These are phyloP conservation scores for Novumbra hubbsi DNA, from an alignment of 2,797 vertebrate species.

Conservation along the genomic window DNA sequence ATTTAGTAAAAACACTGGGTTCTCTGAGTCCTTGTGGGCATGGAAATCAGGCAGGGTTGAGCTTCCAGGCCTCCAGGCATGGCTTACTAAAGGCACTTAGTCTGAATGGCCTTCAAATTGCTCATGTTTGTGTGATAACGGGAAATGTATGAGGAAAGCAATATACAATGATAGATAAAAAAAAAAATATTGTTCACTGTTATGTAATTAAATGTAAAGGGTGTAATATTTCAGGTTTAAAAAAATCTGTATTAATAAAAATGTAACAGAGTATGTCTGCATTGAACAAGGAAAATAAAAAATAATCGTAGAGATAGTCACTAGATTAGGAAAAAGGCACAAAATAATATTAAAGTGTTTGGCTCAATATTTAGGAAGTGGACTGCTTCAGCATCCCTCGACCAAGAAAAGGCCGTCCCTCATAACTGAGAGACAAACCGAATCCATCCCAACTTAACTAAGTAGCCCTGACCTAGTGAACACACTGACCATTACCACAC, in stretches of 20 bases:
- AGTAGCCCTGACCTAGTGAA: too few species aligned
- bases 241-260: neutral
- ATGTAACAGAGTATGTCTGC: too few species aligned
- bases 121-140: neutral
- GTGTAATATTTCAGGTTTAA: neutral
- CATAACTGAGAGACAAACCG: too few species aligned
- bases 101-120: neutral
- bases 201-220: neutral
- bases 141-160: neutral
- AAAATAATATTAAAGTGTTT: too few species aligned
- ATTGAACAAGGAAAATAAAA: too few species aligned
- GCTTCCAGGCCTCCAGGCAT: neutral
- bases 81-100: constrained; percentile 1
- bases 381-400: too few species aligned
- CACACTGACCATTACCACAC: too few species aligned
- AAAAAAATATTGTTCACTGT: neutral
- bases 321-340: too few species aligned
- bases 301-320: too few species aligned
- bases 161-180: neutral
- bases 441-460: too few species aligned
- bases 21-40: neutral
- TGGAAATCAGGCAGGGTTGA: neutral
- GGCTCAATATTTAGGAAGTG: too few species aligned
- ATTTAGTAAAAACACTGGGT: constrained; percentile 12
- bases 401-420: too few species aligned